These are phyloP conservation scores for Smittia sp. DNA, from an alignment of 2,888 invertebrate genomes.

Conservation along the genomic window DNA sequence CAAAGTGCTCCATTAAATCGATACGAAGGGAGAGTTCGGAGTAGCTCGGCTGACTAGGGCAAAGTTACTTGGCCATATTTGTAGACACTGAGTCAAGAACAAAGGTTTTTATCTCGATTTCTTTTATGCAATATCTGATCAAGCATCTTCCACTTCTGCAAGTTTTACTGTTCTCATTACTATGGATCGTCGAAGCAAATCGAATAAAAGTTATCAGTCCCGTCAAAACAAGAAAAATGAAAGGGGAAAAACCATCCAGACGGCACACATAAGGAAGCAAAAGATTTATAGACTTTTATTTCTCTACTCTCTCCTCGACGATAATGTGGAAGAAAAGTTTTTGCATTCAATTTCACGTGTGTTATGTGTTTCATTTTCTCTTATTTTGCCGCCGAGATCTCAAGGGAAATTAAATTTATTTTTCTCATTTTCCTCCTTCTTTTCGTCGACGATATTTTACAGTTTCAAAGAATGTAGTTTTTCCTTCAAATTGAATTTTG, in stretches of 20 bases:
- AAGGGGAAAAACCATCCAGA: conserved; percentile 1
- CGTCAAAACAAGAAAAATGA: conserved; percentile 7
- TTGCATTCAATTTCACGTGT: conserved; percentile 39
- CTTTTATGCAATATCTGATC: no score
- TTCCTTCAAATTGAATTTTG: conserved; percentile 37
- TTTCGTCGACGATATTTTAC: conserved; percentile 32
- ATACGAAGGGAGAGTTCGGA: no score
- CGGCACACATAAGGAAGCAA: conserved; percentile 15
- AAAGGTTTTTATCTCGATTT: no score
- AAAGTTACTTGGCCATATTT: no score
- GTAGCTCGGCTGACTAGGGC: no score
- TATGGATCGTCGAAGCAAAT: not conserved
- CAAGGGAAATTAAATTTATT: conserved; percentile 41
- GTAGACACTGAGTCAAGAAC: no score
- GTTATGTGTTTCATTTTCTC: conserved; percentile 22
- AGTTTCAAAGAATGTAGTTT: conserved; percentile 28
- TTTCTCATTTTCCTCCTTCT: conserved; percentile 26
- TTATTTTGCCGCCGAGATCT: conserved; percentile 4
- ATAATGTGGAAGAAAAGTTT: conserved; percentile 28
- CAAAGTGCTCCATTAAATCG: conserved; percentile 10
- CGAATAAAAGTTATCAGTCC: not conserved
- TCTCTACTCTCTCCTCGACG: not conserved
- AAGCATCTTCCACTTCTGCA: no score
- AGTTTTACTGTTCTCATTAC: conserved; percentile 36
- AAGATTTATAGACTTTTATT: conserved; percentile 41